A percentile compares a stretch with the other conserved stretches of the same genome.
Conservation (phyloP, 2,888 invertebrate species). For the Cheilosia variabilis region DNA sequence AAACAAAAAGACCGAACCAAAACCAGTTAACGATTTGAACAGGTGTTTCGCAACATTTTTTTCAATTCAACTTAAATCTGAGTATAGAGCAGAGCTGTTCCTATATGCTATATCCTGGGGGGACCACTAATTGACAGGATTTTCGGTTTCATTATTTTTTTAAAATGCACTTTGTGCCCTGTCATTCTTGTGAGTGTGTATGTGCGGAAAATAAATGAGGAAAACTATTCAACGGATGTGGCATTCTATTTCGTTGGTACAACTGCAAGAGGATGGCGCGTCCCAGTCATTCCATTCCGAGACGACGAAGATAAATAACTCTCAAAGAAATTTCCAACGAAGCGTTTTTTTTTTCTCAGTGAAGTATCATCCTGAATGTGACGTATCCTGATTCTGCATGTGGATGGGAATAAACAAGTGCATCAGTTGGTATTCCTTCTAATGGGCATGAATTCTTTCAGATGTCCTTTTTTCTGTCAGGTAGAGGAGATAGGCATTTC, state of each 20-base stretch:
- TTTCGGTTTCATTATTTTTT: constrained; percentile 57
- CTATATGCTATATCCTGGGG: not conserved
- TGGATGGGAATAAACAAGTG: constrained; percentile 47
- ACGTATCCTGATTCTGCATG: constrained; percentile 33
- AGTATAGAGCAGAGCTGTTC: not conserved
- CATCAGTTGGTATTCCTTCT: constrained; percentile 31
- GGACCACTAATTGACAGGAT: constrained; percentile 65
- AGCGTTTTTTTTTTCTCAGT: constrained; percentile 21
- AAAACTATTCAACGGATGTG: constrained; percentile 58
- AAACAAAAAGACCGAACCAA: constrained; percentile 4
- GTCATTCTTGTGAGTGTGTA: not conserved
- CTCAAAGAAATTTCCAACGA: constrained; percentile 36
- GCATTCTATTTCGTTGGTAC: constrained; percentile 58
- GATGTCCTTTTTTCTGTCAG: constrained; percentile 65
- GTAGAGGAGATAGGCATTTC: constrained; percentile 50
- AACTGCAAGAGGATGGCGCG: constrained; percentile 35
- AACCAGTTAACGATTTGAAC: constrained; percentile 43
- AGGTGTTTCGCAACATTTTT: constrained; percentile 50
- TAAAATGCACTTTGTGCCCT: constrained; percentile 43
- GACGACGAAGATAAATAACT: constrained; percentile 53
- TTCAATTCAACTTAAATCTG: not conserved
- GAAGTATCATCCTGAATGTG: constrained; percentile 50
- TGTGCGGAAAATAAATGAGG: constrained; percentile 57
- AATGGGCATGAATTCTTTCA: constrained; percentile 54
- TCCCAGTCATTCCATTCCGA: constrained; percentile 39